phyloP scores from a whole-genome alignment of 2,888 invertebrate species.

The Meghimatium bilineatum region DNA sequence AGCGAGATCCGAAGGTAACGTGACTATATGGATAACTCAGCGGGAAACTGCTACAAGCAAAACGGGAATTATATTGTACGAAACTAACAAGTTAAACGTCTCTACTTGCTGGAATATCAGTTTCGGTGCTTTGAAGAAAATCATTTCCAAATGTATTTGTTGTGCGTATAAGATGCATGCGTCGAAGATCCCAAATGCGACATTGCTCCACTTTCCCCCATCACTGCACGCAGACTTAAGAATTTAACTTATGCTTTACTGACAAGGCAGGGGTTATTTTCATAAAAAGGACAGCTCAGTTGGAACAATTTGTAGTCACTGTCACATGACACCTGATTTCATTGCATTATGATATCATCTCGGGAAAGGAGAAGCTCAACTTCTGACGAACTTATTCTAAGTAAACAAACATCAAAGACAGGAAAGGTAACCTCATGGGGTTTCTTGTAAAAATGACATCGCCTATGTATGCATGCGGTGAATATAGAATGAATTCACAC shows the following conservation, averaged over 20 bases:
- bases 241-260: not conserved
- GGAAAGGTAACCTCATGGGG: not conserved
- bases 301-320: conserved; percentile 6
- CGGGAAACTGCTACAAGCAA: not conserved
- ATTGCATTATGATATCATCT: not conserved
- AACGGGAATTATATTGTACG: not conserved
- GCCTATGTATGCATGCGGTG: not conserved
- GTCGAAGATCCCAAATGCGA: not conserved
- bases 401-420: conserved; percentile 20
- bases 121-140: not conserved
- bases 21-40: not conserved
- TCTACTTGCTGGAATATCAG: not conserved
- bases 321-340: not conserved
- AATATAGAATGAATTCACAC: not conserved
- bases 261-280: not conserved
- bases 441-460: not conserved
- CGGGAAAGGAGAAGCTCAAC: not conserved
- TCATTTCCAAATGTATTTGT: not conserved
- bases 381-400: not conserved
- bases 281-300: not conserved
- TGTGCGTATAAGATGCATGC: not conserved
- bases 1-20: not conserved
- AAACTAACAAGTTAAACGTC: conserved; percentile 2
- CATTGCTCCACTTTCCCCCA: conserved; percentile 15
- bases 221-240: not conserved